These are phyloP conservation scores for Lagenorhynchus albirostris DNA, from an alignment of 2,113 vertebrate species.

Conservation along the genomic window DNA sequence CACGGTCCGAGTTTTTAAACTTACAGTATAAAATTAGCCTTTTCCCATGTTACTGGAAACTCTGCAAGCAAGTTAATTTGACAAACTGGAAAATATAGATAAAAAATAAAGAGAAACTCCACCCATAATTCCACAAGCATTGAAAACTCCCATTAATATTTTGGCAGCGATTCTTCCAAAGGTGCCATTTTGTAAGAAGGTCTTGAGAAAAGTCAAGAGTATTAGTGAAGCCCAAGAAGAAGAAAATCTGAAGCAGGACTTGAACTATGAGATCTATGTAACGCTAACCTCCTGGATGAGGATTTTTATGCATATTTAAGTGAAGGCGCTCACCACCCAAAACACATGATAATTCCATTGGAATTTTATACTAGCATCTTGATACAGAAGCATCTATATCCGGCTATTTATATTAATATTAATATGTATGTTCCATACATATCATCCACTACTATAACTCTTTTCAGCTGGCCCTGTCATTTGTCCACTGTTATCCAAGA, in stretches of 20 bases:
- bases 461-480: neutral
- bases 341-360: neutral
- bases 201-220: neutral
- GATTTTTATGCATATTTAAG: neutral
- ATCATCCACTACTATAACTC: neutral
- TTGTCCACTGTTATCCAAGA: neutral
- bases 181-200: neutral
- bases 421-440: neutral
- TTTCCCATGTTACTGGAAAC: neutral
- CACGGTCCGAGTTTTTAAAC: neutral
- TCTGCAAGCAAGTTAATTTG: neutral
- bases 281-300: neutral
- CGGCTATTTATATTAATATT: neutral
- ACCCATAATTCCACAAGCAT: neutral
- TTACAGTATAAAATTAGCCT: neutral
- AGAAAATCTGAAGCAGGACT: neutral
- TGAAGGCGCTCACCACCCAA: neutral
- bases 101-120: neutral
- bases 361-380: neutral
- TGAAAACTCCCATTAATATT: neutral
- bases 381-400: neutral
- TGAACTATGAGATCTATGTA: neutral
- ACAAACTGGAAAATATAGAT: neutral
- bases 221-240: neutral
- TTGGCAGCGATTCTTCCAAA: neutral